These are phyloP conservation scores for Acronicta aceris DNA, from an alignment of 2,888 invertebrate species.

Conservation along the genomic window DNA sequence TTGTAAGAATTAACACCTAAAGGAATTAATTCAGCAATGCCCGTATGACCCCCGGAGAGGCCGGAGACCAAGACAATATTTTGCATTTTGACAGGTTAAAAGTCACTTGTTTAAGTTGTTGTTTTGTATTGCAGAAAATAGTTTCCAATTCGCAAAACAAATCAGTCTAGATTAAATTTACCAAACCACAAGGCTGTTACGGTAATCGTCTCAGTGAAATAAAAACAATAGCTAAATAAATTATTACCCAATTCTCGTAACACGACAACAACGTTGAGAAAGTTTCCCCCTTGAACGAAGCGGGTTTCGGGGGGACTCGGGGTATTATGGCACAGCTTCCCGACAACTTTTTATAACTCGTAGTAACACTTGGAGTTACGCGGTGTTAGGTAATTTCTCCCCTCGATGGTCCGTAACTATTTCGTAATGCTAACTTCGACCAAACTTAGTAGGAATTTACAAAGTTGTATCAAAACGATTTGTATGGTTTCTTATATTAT, in stretches of 20 bases:
- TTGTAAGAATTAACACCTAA: too few species aligned
- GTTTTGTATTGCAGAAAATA: not conserved
- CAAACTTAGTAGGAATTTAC: slow-evolving; percentile 30
- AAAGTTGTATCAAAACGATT: slow-evolving; percentile 36
- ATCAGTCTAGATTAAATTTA: slow-evolving; percentile 14
- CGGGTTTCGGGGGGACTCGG: slow-evolving; percentile 59
- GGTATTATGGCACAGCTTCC: slow-evolving; percentile 67
- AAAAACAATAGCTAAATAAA: slow-evolving; percentile 68
- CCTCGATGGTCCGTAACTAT: slow-evolving; percentile 51
- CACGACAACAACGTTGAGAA: slow-evolving; percentile 65
- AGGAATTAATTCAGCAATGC: too few species aligned
- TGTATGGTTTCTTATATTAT: slow-evolving; percentile 41
- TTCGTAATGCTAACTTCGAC: slow-evolving; percentile 38
- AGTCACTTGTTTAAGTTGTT: too few species aligned
- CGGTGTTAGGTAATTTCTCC: slow-evolving; percentile 62
- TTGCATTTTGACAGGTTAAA: too few species aligned
- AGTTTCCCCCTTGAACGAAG: slow-evolving; percentile 59
- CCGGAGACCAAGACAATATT: too few species aligned
- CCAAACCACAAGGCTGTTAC: slow-evolving; percentile 33
- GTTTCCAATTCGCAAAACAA: not conserved
- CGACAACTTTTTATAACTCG: slow-evolving; percentile 74
- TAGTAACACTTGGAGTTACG: slow-evolving; percentile 63
- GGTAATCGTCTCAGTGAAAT: slow-evolving; percentile 43
- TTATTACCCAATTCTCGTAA: slow-evolving; percentile 79
- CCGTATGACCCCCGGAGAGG: too few species aligned